Base-by-base conservation (phyloP, 2,113 vertebrate species). In the Cygnus atratus region DNA sequence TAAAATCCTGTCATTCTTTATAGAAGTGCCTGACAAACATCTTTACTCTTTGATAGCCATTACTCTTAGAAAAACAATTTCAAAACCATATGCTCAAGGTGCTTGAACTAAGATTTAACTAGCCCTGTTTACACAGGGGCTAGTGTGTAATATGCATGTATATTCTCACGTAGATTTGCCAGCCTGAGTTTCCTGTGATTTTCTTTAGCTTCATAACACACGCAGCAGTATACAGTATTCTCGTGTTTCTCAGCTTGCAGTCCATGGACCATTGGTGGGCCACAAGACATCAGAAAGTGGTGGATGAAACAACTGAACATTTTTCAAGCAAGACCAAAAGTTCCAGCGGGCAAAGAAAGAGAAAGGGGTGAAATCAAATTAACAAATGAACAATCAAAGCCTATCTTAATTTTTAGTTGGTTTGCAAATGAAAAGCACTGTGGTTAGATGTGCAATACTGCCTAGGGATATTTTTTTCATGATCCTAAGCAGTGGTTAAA, bases 321-420 rank as follows among this genome's bases (percentile, higher is more conserved):
- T 88, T 88, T 78, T 48, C 43, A 44, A 52, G 68, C 62, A 84
- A 74, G 66, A 84, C 39, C 3, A 2, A 75, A 71, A 82, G 48
- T 48, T 91, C 50, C 37, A 59, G 65, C 19, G 25, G 80, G 63
- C 44, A 85, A 87, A 87, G 26, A 63, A 93, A 93, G 85, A 13
- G 11, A 88, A 96, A 44, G 50, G 11, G 24, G 41, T 62, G 28
- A 84, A 95, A 90, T 77, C 59, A 77, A 90, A 90, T 55, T 37
- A 59, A 74, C 35, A 81, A 97, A 94, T 54, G n/a, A 95, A 78
- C 61, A 90, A 24, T 71, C 76, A 93, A 90, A 92, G 72, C 25
- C 70, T 93, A 37, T 61, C 88, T 75, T 81, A 88, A 84, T 65
- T 95, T 93, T 96, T 31, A 46, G 62, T 37, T 75, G 70, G 48